A percentile compares a stretch with the other conserved stretches of the same genome.
These are phyloP conservation scores for Megathymus violae DNA, from an alignment of 1,140 invertebrate genomes.

Conservation along the genomic window DNA sequence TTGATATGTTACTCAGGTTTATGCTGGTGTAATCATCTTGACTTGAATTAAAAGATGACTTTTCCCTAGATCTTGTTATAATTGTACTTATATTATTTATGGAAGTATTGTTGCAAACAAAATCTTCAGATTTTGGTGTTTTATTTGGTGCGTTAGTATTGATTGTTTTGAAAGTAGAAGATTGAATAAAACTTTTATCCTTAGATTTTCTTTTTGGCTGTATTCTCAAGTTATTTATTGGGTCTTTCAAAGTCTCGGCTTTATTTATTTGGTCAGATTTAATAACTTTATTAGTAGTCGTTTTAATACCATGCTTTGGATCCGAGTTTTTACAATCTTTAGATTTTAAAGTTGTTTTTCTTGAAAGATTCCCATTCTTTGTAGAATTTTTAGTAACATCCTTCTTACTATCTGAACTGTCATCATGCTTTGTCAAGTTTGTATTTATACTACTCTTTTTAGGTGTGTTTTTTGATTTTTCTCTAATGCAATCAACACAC, in stretches of 20 bases:
- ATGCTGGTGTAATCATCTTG: slow-evolving; percentile 16
- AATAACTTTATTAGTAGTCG: neutral
- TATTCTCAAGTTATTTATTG: neutral
- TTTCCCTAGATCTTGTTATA: slow-evolving; percentile 13
- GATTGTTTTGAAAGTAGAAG: neutral
- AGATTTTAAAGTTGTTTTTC: neutral
- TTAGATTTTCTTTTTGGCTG: slow-evolving; percentile 24
- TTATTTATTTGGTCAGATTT: neutral
- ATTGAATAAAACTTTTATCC: slow-evolving; percentile 20
- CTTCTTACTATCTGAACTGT: neutral
- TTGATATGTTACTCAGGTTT: slow-evolving; percentile 30
- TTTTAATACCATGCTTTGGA: neutral
- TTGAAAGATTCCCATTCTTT: neutral
- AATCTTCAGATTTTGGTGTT: slow-evolving; percentile 1
- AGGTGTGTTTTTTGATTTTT: slow-evolving; percentile 4
- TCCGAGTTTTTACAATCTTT: neutral
- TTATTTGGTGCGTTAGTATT: slow-evolving; percentile 9
- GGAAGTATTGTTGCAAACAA: slow-evolving; percentile 1
- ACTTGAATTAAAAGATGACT: slow-evolving; percentile 18
- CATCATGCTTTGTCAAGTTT: slow-evolving; percentile 6
- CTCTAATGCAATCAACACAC: slow-evolving; percentile 16
- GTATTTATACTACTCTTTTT: slow-evolving; percentile 17
- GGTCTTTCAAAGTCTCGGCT: neutral
- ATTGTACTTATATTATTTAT: slow-evolving; percentile 6
- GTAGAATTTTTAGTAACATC: neutral